These are phyloP conservation scores for Halcyon senegalensis DNA, from an alignment of 2,113 vertebrate genomes.

Conservation along the genomic window DNA sequence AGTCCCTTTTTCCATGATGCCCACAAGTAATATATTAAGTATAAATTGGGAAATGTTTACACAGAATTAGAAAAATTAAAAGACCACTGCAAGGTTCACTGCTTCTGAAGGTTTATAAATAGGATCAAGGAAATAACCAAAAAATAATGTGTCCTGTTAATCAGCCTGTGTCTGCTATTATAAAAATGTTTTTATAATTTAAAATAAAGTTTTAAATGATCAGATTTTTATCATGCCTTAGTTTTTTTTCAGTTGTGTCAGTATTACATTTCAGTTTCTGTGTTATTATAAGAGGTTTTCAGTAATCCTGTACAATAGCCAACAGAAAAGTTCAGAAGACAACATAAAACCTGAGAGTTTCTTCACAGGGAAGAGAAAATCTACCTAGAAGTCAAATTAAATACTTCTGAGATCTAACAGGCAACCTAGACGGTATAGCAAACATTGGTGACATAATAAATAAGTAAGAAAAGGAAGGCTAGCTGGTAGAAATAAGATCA, in stretches of 20 bases:
- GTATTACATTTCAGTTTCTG: background rate
- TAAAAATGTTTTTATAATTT: background rate
- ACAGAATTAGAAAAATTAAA: background rate
- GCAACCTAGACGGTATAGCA: background rate
- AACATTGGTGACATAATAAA: background rate
- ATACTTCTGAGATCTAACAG: background rate
- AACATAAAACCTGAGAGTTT: background rate
- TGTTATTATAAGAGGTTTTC: background rate
- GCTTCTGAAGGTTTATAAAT: background rate
- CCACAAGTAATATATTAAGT: background rate
- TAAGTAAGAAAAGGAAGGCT: background rate
- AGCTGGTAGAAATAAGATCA: background rate
- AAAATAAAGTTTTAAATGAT: background rate
- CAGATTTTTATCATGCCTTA: fast-evolving
- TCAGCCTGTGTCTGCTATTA: background rate
- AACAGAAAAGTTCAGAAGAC: background rate
- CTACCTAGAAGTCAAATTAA: background rate
- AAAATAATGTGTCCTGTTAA: background rate
- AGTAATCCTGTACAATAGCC: background rate
- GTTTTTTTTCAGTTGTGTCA: background rate
- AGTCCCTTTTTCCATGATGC: background rate
- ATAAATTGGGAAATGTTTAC: background rate
- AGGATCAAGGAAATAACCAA: background rate
- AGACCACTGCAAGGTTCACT: background rate
- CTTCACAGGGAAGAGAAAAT: background rate